Evolutionary conservation across 2,888 invertebrate species (phyloP).

Genomic region (Troilus luridus): DNA sequence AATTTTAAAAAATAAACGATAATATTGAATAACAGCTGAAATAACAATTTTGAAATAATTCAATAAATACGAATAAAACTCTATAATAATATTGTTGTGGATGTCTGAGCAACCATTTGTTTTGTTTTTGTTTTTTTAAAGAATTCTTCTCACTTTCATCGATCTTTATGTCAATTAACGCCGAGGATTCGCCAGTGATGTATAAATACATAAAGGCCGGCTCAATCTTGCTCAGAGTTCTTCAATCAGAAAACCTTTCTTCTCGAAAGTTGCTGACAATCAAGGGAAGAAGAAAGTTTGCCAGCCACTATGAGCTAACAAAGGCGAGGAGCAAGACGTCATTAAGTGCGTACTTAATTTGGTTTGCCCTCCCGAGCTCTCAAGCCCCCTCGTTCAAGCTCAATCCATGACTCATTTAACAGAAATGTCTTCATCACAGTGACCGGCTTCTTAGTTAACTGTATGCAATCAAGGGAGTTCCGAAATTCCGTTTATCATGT

Average conservation of each 20-base stretch:
- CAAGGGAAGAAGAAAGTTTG: background rate
- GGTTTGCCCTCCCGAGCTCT: background rate
- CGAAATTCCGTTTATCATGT: too few species aligned
- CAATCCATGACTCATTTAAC: background rate
- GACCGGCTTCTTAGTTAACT: background rate
- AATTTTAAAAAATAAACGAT: too few species aligned
- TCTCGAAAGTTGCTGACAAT: slow-evolving; percentile 30
- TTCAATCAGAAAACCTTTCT: slow-evolving; percentile 13
- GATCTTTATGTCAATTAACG: background rate
- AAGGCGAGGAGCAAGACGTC: slow-evolving; percentile 17
- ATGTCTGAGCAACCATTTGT: too few species aligned
- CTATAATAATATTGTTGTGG: background rate
- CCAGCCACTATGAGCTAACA: background rate
- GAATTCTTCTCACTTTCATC: background rate
- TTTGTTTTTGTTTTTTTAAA: background rate
- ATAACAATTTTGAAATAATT: too few species aligned
- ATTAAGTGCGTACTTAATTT: slow-evolving; percentile 14
- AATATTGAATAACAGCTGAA: too few species aligned
- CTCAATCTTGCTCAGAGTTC: background rate
- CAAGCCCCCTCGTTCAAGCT: background rate
- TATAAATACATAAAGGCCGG: background rate
- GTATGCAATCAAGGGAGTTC: background rate
- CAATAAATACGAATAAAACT: background rate
- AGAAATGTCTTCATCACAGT: slow-evolving; percentile 7
- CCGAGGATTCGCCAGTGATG: background rate